Percentiles rank a stretch among this genome's conserved stretches.
Conservation (phyloP, 1,140 invertebrate species). For the Heliconius hermathena region DNA sequence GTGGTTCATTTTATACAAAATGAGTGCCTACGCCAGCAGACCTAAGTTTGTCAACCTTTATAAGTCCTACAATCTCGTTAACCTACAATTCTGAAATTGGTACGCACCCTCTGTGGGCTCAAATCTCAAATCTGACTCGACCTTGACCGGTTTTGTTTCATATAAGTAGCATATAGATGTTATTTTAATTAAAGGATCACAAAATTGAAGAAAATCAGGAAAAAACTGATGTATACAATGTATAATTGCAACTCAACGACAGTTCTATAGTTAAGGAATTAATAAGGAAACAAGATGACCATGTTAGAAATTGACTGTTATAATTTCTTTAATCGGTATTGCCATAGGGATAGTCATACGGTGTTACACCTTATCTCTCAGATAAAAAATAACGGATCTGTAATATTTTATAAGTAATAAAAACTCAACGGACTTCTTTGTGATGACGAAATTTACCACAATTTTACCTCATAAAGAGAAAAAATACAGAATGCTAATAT, state of each 20-base stretch:
- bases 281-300: conserved; percentile 46
- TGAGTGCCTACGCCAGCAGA: no score
- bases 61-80: no score
- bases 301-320: conserved; percentile 36
- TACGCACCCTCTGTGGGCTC: no score
- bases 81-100: no score
- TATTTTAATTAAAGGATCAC: not conserved
- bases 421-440: no score
- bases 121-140: no score
- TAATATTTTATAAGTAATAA: not conserved
- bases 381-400: not conserved
- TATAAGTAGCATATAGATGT: not conserved
- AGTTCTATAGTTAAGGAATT: not conserved
- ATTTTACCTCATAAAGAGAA: no score
- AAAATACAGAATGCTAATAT: no score
- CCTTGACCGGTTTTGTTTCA: no score
- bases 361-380: not conserved
- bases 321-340: conserved; percentile 5
- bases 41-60: no score
- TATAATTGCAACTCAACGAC: conserved; percentile 56
- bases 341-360: not conserved
- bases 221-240: conserved; percentile 39
- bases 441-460: no score
- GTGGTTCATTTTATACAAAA: no score
- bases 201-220: not conserved